Conservation (phyloP, 1,140 invertebrate genomes). For the Anastrepha obliqua region DNA sequence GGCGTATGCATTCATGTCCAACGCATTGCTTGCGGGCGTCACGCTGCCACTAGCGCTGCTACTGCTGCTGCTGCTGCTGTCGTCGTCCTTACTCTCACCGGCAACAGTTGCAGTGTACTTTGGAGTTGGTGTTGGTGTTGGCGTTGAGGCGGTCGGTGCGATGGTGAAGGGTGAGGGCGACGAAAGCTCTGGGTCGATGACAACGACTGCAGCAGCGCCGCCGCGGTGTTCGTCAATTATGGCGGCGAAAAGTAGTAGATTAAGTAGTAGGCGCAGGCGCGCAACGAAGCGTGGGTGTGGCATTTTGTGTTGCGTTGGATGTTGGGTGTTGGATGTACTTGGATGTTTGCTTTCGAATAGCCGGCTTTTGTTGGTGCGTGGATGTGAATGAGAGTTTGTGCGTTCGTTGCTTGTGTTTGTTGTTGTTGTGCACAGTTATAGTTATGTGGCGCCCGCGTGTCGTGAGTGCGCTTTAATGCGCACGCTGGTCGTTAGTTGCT, state of each 20-base stretch:
- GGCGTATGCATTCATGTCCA: slow-evolving; percentile 54
- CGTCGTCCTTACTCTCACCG: background rate
- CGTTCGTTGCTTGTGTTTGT: background rate
- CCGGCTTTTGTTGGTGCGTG: background rate
- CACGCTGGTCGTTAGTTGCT: slow-evolving; percentile 28
- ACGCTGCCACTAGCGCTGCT: background rate
- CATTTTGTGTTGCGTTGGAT: slow-evolving; percentile 1
- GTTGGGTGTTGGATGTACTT: background rate
- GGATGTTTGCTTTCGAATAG: background rate
- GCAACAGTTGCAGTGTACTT: slow-evolving; percentile 40
- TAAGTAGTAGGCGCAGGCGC: slow-evolving; percentile 52
- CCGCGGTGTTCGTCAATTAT: slow-evolving; percentile 24
- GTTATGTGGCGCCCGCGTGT: background rate
- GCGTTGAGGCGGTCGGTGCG: background rate
- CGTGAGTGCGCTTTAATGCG: background rate
- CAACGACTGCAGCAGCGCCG: background rate
- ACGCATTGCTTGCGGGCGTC: background rate
- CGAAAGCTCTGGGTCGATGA: slow-evolving; percentile 30
- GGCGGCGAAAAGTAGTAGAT: slow-evolving; percentile 45
- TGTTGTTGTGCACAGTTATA: background rate
- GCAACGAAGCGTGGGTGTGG: slow-evolving; percentile 27
- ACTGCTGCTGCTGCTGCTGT: slow-evolving; percentile 45
- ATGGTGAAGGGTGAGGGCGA: slow-evolving; percentile 33
- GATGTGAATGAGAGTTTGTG: background rate
- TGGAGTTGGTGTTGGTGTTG: slow-evolving; percentile 58